Evolutionary conservation across 2,797 vertebrate species (phyloP).

Genomic region (Anguilla marmorata): DNA sequence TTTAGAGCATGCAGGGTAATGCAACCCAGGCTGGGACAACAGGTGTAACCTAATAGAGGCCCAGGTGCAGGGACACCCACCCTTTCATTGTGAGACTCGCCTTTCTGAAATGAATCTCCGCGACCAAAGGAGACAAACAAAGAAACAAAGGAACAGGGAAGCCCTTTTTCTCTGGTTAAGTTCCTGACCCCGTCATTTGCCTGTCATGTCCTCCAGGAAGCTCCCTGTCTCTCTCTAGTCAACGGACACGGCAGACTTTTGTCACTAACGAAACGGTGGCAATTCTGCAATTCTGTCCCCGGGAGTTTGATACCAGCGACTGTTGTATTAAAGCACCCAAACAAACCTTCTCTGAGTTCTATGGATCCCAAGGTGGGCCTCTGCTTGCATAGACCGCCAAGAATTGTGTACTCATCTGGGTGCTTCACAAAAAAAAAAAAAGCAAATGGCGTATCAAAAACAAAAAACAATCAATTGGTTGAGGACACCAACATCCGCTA

Average conservation of each 20-base stretch:
- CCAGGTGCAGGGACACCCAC: neutral
- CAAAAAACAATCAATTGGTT: neutral
- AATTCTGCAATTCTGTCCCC: too few species aligned
- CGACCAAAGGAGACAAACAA: neutral
- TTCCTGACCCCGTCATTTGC: neutral
- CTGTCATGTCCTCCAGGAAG: neutral
- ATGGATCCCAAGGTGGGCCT: neutral
- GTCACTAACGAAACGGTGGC: too few species aligned
- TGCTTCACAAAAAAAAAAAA: neutral
- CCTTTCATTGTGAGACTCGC: neutral
- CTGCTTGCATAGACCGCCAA: neutral
- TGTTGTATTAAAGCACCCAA: neutral
- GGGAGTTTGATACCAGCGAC: too few species aligned
- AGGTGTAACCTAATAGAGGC: conserved; percentile 16
- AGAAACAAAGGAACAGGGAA: neutral
- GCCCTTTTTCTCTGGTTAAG: neutral
- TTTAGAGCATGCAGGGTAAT: conserved; percentile 47
- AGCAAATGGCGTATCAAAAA: neutral
- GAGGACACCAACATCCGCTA: neutral
- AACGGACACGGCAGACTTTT: neutral
- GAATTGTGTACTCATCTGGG: neutral
- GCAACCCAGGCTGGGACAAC: conserved; percentile 28
- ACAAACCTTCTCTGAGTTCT: neutral
- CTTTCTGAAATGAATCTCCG: neutral
- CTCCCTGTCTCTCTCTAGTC: neutral